Evolutionary conservation across 2,113 vertebrate species (phyloP).

Genomic region (Pagrus major): DNA sequence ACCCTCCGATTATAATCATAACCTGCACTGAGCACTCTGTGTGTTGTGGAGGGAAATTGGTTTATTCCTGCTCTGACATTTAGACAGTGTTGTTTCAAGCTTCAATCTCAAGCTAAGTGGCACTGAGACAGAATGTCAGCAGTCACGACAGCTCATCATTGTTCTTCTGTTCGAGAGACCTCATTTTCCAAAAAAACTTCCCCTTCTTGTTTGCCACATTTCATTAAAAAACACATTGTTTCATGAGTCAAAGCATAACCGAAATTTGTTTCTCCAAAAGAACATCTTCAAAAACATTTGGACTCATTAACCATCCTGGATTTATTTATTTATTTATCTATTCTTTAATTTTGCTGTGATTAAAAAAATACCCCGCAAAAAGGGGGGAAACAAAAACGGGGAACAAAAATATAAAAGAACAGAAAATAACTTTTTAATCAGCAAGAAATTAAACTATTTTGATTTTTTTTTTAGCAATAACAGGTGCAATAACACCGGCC

Average conservation of each 20-base stretch:
- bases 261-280: background rate
- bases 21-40: background rate
- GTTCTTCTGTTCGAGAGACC: background rate
- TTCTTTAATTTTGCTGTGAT: too few species aligned
- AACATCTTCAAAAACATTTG: background rate
- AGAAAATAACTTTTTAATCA: background rate
- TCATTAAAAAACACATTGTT: background rate
- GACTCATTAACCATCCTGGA: background rate
- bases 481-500: background rate
- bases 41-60: background rate
- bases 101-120: constrained; percentile 5
- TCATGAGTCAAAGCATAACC: too few species aligned
- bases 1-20: constrained; percentile 39
- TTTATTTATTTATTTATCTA: too few species aligned
- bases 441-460: background rate
- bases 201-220: background rate
- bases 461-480: background rate
- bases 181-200: background rate
- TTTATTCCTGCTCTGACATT: constrained; percentile 39
- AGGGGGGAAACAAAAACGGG: fast-evolving
- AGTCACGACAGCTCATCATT: background rate
- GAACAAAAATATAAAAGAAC: background rate
- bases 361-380: background rate
- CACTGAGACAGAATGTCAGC: background rate
- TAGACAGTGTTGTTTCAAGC: constrained; percentile 9